These are phyloP conservation scores for Sylvia borin DNA, from an alignment of 2,797 vertebrate species.

Conservation along the genomic window DNA sequence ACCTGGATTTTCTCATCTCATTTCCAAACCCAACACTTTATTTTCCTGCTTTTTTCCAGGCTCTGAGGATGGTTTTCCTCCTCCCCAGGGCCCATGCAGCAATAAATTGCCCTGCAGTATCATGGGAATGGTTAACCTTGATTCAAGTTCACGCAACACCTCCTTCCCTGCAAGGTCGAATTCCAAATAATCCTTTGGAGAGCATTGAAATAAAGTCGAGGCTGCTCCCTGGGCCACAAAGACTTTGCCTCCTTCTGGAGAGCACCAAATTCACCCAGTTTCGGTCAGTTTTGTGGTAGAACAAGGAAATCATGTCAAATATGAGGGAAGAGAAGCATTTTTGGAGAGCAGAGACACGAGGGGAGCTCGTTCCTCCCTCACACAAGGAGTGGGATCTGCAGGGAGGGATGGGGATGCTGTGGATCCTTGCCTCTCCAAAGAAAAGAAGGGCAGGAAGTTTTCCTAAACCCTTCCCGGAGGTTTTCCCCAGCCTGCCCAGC, in stretches of 20 bases:
- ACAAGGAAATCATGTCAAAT: accelerated
- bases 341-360: accelerated
- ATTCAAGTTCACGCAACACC: accelerated
- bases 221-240: neutral
- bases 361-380: accelerated
- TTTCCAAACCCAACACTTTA: neutral
- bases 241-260: neutral
- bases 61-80: neutral
- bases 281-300: accelerated
- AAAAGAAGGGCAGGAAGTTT: too few species aligned
- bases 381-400: neutral
- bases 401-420: accelerated
- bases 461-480: accelerated
- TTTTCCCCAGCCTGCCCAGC: too few species aligned
- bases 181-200: neutral
- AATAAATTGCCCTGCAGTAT: neutral
- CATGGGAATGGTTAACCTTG: neutral
- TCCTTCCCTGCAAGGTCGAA: neutral
- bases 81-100: neutral
- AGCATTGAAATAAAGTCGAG: neutral
- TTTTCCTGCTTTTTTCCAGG: neutral
- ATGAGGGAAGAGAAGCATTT: accelerated
- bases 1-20: neutral
- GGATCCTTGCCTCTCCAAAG: neutral
- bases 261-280: accelerated